Percentiles rank a stretch among this genome's conserved stretches.
These are phyloP conservation scores for Leucoraja ocellata DNA, from an alignment of 2,797 vertebrate genomes.

Conservation along the genomic window DNA sequence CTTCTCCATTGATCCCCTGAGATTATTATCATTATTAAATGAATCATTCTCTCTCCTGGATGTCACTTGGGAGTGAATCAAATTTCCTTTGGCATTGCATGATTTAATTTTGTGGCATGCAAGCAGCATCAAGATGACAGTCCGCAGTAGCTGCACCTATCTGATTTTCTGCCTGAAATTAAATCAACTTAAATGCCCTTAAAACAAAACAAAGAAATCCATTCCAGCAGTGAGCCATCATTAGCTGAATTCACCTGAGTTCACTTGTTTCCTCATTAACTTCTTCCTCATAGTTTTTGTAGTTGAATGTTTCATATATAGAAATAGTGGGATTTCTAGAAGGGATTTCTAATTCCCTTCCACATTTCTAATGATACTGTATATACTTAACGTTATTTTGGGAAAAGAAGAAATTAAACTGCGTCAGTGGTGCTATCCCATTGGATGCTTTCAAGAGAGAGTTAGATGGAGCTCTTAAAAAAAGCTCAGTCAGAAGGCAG, in stretches of 20 bases:
- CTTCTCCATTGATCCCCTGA: not conserved
- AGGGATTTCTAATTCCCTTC: not conserved
- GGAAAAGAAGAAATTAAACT: not conserved
- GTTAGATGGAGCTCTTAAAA: too few species aligned
- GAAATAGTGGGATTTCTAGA: not conserved
- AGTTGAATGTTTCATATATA: not conserved
- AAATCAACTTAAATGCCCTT: not conserved
- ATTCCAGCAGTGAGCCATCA: not conserved
- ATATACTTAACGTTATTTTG: not conserved
- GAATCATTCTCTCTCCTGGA: not conserved
- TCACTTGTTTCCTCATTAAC: not conserved
- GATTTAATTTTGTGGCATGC: conserved; percentile 10
- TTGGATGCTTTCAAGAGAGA: too few species aligned
- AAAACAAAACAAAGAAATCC: not conserved
- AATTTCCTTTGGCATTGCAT: conserved; percentile 6
- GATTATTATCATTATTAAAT: conserved; percentile 31
- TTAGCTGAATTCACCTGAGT: not conserved
- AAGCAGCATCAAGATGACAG: not conserved
- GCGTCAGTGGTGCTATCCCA: not conserved
- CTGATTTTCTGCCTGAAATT: not conserved
- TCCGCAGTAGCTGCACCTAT: not conserved
- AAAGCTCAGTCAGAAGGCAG: too few species aligned
- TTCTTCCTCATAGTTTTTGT: too few species aligned
- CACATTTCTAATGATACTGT: not conserved
- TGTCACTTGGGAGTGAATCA: not conserved